Conservation (phyloP, 2,888 invertebrate genomes). For the Spisula solida region DNA sequence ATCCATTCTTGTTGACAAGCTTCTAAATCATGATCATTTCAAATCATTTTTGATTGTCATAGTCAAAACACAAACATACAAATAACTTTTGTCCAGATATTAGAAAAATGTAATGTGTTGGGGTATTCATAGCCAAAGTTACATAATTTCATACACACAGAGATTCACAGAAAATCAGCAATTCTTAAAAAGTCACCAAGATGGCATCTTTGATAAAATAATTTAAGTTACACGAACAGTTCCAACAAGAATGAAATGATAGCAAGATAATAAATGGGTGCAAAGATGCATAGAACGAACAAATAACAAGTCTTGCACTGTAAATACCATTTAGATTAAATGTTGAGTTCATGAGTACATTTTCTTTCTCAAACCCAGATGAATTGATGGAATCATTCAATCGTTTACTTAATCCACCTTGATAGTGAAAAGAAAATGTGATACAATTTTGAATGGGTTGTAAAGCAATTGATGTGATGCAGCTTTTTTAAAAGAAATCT, state of each 20-base stretch:
- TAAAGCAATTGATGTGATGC: too few species aligned
- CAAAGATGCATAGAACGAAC: background rate
- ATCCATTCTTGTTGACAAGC: background rate
- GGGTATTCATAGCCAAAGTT: background rate
- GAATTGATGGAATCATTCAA: constrained; percentile 24
- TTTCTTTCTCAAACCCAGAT: constrained; percentile 29
- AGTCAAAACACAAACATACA: too few species aligned
- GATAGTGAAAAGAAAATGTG: background rate
- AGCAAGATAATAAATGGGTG: constrained; percentile 10
- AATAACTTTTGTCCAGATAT: background rate
- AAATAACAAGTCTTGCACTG: background rate
- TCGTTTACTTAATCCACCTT: constrained; percentile 37
- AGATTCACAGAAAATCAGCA: too few species aligned
- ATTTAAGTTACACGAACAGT: background rate
- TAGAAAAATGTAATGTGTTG: background rate
- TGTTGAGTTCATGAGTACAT: constrained; percentile 28
- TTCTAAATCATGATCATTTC: too few species aligned
- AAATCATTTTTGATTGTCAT: too few species aligned
- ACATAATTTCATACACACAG: too few species aligned
- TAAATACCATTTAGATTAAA: constrained; percentile 22
- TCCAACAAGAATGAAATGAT: background rate
- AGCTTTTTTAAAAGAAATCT: too few species aligned
- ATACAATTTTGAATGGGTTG: too few species aligned
- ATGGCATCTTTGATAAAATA: too few species aligned
- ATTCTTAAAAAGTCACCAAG: too few species aligned